A percentile compares a stretch with the other conserved stretches of the same genome.
Evolutionary conservation across 2,888 invertebrate species (phyloP).

Genomic region (Calephelis perditalis): DNA sequence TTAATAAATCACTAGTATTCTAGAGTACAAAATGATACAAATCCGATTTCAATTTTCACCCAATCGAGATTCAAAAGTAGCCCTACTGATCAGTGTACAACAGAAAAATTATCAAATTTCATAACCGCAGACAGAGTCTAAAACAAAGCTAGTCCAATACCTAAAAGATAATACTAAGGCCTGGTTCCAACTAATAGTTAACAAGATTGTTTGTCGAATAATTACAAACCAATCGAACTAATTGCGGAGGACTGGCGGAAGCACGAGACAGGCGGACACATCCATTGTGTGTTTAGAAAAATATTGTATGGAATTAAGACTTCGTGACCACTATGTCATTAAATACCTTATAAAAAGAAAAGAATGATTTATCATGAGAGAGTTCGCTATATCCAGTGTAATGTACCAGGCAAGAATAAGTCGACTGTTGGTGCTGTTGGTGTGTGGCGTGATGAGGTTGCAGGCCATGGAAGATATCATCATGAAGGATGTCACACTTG

Average conservation of each 20-base stretch:
- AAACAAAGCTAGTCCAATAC: no score
- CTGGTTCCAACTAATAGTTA: no score
- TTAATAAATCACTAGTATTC: no score
- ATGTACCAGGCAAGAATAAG: constrained; percentile 21
- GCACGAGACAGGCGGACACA: neutral
- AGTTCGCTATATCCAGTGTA: neutral
- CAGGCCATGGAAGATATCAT: constrained; percentile 35
- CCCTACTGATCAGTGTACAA: no score
- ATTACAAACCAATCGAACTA: neutral
- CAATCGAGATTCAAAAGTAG: no score
- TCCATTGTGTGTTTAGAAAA: constrained; percentile 6
- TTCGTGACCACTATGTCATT: constrained; percentile 1
- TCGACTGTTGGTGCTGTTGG: constrained; percentile 24
- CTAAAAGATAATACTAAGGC: no score
- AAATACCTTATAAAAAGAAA: constrained; percentile 15
- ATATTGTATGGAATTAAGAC: constrained; percentile 1
- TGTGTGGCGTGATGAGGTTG: constrained; percentile 22
- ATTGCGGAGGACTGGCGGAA: neutral
- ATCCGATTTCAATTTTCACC: no score
- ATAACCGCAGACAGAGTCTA: no score
- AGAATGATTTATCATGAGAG: constrained; percentile 1
- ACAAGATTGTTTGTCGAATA: neutral
- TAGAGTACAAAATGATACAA: no score
- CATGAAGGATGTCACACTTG: constrained; percentile 68
- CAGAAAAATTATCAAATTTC: no score